Conservation (phyloP, 1,140 invertebrate species). For the Pseudomyrmex cubaensis region DNA sequence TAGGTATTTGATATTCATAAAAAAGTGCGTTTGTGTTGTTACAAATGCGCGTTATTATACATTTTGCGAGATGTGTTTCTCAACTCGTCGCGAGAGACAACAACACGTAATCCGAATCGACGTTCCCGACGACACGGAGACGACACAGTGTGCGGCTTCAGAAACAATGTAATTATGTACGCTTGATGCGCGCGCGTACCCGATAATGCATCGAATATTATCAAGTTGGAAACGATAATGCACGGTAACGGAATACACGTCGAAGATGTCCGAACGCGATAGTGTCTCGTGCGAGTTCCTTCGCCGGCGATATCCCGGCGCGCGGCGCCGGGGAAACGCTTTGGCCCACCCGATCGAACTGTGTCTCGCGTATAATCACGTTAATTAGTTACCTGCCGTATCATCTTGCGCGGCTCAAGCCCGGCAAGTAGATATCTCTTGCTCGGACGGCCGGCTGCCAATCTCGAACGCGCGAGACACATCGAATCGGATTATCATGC, state of each 20-base stretch:
- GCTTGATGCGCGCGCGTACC: background rate
- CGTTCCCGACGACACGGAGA: background rate
- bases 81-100: too few relatives aligned
- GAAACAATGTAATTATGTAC: background rate
- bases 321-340: constrained; percentile 38
- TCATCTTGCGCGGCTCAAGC: constrained; percentile 53
- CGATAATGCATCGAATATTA: constrained; percentile 6
- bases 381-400: constrained; percentile 65
- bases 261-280: constrained; percentile 45
- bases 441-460: constrained; percentile 42
- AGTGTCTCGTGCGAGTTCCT: constrained; percentile 34
- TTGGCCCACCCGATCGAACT: constrained; percentile 63
- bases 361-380: constrained; percentile 66
- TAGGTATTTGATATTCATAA: too few relatives aligned
- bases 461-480: constrained; percentile 25
- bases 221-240: constrained; percentile 28
- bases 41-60: too few relatives aligned
- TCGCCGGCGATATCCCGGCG: background rate
- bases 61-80: too few relatives aligned
- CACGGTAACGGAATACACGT: constrained; percentile 15
- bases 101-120: too few relatives aligned
- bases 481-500: constrained; percentile 8
- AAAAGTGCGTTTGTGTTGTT: too few relatives aligned
- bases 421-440: constrained; percentile 53
- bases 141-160: background rate